phyloP scores from a whole-genome alignment of 92 coral and sea anemone species.

The Zoanthus sansibaricus region DNA sequence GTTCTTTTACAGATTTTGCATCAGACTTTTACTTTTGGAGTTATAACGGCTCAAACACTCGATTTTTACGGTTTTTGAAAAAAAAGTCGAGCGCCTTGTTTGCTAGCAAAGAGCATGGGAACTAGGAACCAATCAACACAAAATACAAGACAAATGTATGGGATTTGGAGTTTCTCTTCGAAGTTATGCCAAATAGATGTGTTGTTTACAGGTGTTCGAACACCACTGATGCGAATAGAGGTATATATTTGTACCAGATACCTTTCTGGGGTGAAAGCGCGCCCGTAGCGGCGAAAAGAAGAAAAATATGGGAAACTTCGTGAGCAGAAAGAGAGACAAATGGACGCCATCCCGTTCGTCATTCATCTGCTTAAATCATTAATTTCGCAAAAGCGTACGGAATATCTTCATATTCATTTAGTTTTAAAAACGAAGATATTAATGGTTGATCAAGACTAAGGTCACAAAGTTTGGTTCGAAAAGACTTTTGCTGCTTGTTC shows the following conservation, averaged over 20 bases:
- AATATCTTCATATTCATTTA: slow-evolving; percentile 37
- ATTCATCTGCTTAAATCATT: slow-evolving; percentile 40
- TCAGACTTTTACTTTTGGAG: too few relatives aligned
- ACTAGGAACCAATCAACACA: background rate
- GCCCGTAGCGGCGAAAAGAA: slow-evolving; percentile 52
- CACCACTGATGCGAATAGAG: slow-evolving; percentile 44
- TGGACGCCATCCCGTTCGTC: slow-evolving; percentile 46
- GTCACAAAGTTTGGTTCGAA: too few relatives aligned
- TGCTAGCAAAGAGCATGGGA: too few relatives aligned
- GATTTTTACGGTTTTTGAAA: too few relatives aligned
- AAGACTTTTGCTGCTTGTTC: too few relatives aligned
- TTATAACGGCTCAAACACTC: too few relatives aligned
- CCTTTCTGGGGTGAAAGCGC: slow-evolving; percentile 2
- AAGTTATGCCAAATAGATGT: slow-evolving; percentile 41
- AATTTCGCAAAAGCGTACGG: slow-evolving; percentile 32
- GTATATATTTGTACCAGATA: slow-evolving; percentile 45
- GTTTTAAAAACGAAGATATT: slow-evolving; percentile 2
- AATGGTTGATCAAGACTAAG: too few relatives aligned
- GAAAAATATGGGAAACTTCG: slow-evolving; percentile 42
- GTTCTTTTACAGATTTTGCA: too few relatives aligned
- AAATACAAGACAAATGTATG: slow-evolving; percentile 14
- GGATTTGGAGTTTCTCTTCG: background rate
- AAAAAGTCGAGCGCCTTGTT: too few relatives aligned
- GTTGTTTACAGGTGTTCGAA: slow-evolving; percentile 58
- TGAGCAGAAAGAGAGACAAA: slow-evolving; percentile 51